Base-by-base conservation (phyloP, 2,797 vertebrate genomes). In the Smutsia temminckii region DNA sequence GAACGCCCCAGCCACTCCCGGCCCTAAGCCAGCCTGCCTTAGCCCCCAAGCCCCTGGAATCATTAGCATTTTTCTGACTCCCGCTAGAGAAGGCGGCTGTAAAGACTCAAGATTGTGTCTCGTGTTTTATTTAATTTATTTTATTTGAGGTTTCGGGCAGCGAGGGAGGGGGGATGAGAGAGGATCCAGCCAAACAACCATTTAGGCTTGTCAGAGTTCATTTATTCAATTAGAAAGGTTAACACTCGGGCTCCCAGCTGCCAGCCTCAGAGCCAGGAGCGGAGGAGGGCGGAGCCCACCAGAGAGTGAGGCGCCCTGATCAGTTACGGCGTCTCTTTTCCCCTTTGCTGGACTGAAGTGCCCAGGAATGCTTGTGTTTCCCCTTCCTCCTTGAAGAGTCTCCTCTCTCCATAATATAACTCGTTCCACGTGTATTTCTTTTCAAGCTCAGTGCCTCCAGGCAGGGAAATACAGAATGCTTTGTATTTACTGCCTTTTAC, bases 201-300 rank as follows among this genome's bases (percentile, higher is more conserved):
- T 89, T 96, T 96, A 83, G 61, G 86, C 90, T 97, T 71, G 1
- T 97, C 94, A 51, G 95, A 97, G 88, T 79, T 72, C 85, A 6
- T 93, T 96, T 92, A 93, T 93, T 91, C 93, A 95, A 91, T 98
- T 89, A 97, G 86, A 1, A 5, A 69, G 89, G 94, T 94, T 94
- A 37, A 46, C 3, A 0, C 40, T 72, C 7, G 1, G 88, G 63
- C 57, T 95, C 79, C 63, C 5, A 21, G 55, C 96, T 91, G 95
- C 95, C 40, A 51, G 4, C 69, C 59, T 6, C 0, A 0, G 10
- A 46, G 72, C 37, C 0, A 17, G 42, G 53, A 51, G 5, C 66
- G 0, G 0, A 21, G 49, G 13, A 59, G 64, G 78, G 77, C 2
- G 0, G 77, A 7, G 11, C 25, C 8, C 6, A 3, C 1, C 40